Evolutionary conservation across 1,140 invertebrate species (phyloP).

Genomic region (Scaptomyza montana): DNA sequence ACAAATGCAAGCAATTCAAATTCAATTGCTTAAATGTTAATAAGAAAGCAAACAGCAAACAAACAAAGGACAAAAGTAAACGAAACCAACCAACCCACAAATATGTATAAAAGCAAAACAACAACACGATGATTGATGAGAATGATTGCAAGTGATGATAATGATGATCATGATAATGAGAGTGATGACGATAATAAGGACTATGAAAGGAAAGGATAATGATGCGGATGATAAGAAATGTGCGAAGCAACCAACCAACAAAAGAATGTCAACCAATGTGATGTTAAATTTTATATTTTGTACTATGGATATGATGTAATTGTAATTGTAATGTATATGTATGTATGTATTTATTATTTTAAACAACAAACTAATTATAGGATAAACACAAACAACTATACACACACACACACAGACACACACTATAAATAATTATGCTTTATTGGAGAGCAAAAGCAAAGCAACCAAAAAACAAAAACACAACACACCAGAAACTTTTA

Average conservation of each 20-base stretch:
- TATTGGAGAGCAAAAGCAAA: constrained; percentile 59
- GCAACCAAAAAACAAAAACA: constrained; percentile 61
- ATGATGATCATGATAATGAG: neutral
- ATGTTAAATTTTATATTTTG: constrained; percentile 83
- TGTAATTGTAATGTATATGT: constrained; percentile 79
- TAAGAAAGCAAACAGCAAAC: constrained; percentile 9
- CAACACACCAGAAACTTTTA: constrained; percentile 23
- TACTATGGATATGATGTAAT: constrained; percentile 76
- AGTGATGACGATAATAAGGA: constrained; percentile 19
- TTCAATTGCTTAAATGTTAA: constrained; percentile 34
- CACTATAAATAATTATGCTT: constrained; percentile 71
- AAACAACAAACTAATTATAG: constrained; percentile 71
- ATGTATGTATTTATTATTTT: constrained; percentile 80
- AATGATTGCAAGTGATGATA: neutral
- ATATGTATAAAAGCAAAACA: constrained; percentile 26
- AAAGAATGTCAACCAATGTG: constrained; percentile 82
- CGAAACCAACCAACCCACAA: constrained; percentile 74
- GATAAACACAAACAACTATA: constrained; percentile 41
- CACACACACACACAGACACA: constrained; percentile 41
- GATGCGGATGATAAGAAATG: constrained; percentile 22
- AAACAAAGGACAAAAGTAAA: constrained; percentile 40
- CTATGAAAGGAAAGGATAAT: constrained; percentile 3
- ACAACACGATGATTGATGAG: constrained; percentile 21
- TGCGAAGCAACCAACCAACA: constrained; percentile 81
- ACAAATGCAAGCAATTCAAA: constrained; percentile 8